Evolutionary conservation across 2,797 vertebrate species (phyloP), one percentile per base, ranked within the genome.

Genomic region (Loris lydekkerianus): DNA sequence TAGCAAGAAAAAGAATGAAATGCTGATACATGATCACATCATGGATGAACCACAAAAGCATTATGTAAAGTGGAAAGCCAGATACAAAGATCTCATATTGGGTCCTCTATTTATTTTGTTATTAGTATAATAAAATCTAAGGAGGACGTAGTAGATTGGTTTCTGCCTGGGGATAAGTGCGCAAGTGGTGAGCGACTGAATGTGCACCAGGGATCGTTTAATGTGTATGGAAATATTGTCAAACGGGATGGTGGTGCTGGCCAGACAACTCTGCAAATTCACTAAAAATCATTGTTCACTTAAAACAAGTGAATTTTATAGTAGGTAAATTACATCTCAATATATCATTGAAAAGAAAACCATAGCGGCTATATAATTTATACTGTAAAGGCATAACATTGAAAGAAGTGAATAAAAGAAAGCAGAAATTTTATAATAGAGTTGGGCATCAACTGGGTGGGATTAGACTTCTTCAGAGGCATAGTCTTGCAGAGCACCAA

Each of bases 381-480:
- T 31, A 43, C 46, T 6, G 9, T 17, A 27, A 27, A 23, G 31
- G 43, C 23, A 49, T 13, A 83, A 2, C 2, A 75, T 14, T 83
- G 10, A 93, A 82, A 69, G 89, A n/a, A 56, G 29, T 78, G 14
- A 86, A 40, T 91, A 31, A 58, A 86, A 89, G 56, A 84, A 53
- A 67, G 9, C 27, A 87, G 65, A 43, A 75, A 40, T 88, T 63
- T 40, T 63, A 17, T 58, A 90, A 46, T 6, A 85, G 15, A 31
- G 63, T 34, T 91, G 86, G 37, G 25, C 29, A 63, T 46, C 80
- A 27, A 27, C 10, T 29, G 34, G 34, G 7, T 65, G 56, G 7
- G 5, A 73, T 29, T 78, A 1, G 27, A 34, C 56, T 86, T 89
- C 49, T 78, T 89, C 58, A 84, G 56, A 89, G 29, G 37, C 34